phyloP scores from a whole-genome alignment of 2,113 vertebrate species.

The Cranoglanis bouderius region DNA sequence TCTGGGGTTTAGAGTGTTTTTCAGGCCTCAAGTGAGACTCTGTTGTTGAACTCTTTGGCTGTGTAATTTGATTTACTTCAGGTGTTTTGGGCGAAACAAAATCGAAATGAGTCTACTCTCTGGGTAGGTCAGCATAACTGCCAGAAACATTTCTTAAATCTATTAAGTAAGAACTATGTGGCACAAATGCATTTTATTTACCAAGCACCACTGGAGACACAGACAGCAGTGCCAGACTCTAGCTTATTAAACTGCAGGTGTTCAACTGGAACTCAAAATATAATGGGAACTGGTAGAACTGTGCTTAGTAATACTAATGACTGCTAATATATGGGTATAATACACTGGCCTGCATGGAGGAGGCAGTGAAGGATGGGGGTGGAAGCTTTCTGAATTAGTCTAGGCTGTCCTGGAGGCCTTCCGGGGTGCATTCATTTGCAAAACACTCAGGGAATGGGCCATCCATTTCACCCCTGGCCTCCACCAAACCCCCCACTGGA shows the following conservation, averaged over 20 bases:
- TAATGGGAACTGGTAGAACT: constrained; percentile 29
- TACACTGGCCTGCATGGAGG: constrained; percentile 44
- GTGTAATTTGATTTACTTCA: constrained; percentile 46
- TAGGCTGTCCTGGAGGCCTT: constrained; percentile 68
- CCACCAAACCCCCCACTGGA: constrained; percentile 60
- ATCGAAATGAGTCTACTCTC: constrained; percentile 20
- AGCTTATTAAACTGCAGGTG: constrained; percentile 32
- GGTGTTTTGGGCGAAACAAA: constrained; percentile 43
- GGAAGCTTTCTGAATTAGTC: constrained; percentile 62
- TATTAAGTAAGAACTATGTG: constrained; percentile 6
- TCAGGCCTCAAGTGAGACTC: constrained; percentile 28
- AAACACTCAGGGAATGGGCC: constrained; percentile 68
- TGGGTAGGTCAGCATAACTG: constrained; percentile 17
- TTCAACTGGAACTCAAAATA: constrained; percentile 25
- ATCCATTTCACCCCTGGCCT: constrained; percentile 61
- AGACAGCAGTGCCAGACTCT: constrained; percentile 2
- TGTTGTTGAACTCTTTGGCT: constrained; percentile 32
- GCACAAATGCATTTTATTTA: constrained; percentile 12
- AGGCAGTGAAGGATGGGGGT: constrained; percentile 41
- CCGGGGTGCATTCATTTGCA: constrained; percentile 71
- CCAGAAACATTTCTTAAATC: constrained; percentile 35
- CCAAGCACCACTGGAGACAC: constrained; percentile 6
- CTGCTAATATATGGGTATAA: constrained; percentile 33
- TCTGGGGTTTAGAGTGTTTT: constrained; percentile 40
- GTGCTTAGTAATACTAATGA: constrained; percentile 45